Base-by-base conservation (phyloP, 2,797 vertebrate species). In the Microctenopoma steveboyesi region DNA sequence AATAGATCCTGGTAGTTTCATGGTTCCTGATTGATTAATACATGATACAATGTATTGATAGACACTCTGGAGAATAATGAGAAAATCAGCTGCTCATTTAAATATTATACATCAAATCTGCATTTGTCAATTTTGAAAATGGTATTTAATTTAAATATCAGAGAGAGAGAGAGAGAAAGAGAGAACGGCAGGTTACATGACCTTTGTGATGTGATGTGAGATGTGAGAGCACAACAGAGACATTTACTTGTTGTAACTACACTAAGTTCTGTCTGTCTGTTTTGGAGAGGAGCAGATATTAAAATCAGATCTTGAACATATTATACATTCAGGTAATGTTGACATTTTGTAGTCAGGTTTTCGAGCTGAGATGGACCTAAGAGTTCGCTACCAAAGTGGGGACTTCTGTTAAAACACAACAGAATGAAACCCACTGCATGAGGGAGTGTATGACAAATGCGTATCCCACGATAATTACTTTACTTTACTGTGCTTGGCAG, bases 1-100 rank as follows among this genome's bases (percentile, higher is more conserved):
- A 65, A n/a, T 60, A 47, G 39, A 67, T 18, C 22, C 22, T 45
- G 57, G 48, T 30, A 27, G 48, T n/a, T 67, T 58, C 7, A 55
- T 69, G 25, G 37, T 42, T 27, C 39, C 43, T 71, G n/a, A 37
- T 30, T 37, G 22, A 13, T 47, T 46, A 27, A 69, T 61, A 16
- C 57, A 51, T 28, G 18, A 47, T 15, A 56, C 53, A 68, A 22
- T 22, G 1, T 22, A 64, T 51, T 63, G 18, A 8, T 55, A 53
- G 28, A 56, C 13, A 43, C 48, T 42, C 47, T 63, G 14, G 10
- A 28, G 45, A 43, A 37, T 39, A 7, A 53, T 30, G 7, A 18
- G 28, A 37, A 69, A 65, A 56, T 42, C 47, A 18, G 58, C 14
- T 45, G 30, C 11, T 52, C 45, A 45, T 6, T 33, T 12, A 42